Base-by-base conservation (phyloP, 2,113 vertebrate genomes). In the Caloenas nicobarica region DNA sequence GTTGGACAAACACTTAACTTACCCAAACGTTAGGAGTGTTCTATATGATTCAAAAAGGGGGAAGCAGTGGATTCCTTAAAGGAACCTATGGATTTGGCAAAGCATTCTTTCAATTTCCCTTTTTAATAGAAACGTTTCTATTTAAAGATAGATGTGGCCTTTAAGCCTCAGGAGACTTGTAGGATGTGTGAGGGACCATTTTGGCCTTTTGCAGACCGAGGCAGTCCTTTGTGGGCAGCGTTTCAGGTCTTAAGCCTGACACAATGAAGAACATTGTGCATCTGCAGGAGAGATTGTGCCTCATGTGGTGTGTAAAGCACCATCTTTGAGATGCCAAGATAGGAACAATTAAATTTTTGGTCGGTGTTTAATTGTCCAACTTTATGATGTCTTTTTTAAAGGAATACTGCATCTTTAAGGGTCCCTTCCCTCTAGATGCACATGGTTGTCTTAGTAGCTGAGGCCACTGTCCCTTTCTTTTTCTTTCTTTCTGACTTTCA, bases 331-430 rank as follows among this genome's bases (percentile, higher is more conserved):
- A 80, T 86, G 51, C 70, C 58, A 83, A 12, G 76, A 62, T 46
- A 71, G 38, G 72, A 88, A 50, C 74, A 85, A 56, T 81, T 83
- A 33, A 90, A 88, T 80, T 92, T 73, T 82, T 87, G 53, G 66
- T 85, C 85, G 60, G 36, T 79, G n/a, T 96, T 91, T 96, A 88
- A 96, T 95, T 96, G 53, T 80, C 78, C 89, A 68, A 95, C 73
- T 83, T 95, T 77, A 93, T 82, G 10, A 68, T 94, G 77, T 73
- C 74, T 96, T 97, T 96, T 96, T 91, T 96, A 97, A 97, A 97
- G 97, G 96, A 97, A 96, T 95, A 95, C 98, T 98, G 97, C 98
- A 98, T 98, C 98, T 98, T 96, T 93, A 95, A 95, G 85, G 95
- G 97, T 89, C 96, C 89, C 71, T 95, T 94, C 96, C 94, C 95